Conservation (phyloP, 2,113 vertebrate species). For the Thryonomys swinderianus region DNA sequence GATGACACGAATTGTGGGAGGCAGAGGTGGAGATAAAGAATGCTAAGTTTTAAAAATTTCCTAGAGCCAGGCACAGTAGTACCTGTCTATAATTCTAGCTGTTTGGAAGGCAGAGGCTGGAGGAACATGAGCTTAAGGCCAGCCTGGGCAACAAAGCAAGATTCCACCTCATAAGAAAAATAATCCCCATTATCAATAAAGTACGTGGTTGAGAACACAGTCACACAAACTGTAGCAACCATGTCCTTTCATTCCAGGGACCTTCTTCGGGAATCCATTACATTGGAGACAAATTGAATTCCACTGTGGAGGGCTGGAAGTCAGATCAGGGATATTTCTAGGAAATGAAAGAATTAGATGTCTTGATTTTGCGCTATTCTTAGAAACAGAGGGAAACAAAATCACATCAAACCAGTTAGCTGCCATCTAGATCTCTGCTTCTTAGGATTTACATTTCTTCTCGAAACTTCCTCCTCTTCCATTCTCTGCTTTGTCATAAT, state of each 20-base stretch:
- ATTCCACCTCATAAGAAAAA: neutral
- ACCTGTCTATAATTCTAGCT: neutral
- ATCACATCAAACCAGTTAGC: slow-evolving; percentile 15
- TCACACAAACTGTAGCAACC: neutral
- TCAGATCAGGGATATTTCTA: neutral
- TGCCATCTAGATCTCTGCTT: neutral
- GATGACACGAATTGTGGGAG: neutral
- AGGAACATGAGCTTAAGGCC: neutral
- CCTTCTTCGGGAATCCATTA: neutral
- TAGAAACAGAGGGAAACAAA: neutral
- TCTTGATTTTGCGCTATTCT: neutral
- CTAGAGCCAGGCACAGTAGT: neutral
- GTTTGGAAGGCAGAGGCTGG: neutral
- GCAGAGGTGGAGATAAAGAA: neutral
- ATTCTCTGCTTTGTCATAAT: neutral
- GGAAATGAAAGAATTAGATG: neutral
- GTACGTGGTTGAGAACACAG: neutral
- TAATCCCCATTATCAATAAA: neutral
- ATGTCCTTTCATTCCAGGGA: neutral
- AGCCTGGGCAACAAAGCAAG: neutral
- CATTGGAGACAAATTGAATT: slow-evolving; percentile 20
- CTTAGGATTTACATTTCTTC: neutral
- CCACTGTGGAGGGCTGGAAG: no score
- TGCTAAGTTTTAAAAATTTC: neutral
- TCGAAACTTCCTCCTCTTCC: neutral